A percentile compares a stretch with the other conserved stretches of the same genome.
These are phyloP conservation scores for Cephonodes hylas DNA, from an alignment of 2,888 invertebrate genomes.

Conservation along the genomic window DNA sequence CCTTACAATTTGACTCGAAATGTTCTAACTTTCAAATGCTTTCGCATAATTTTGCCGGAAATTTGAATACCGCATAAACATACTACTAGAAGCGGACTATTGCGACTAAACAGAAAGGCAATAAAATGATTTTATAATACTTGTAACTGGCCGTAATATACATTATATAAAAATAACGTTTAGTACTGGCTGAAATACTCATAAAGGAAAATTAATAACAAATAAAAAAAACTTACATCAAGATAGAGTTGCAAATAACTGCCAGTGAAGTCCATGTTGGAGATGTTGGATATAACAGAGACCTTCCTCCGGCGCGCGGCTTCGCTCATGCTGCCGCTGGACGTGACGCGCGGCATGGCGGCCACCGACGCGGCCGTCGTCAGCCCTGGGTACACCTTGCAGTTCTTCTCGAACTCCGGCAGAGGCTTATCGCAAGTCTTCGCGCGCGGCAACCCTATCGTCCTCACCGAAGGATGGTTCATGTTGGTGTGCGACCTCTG, in stretches of 20 bases:
- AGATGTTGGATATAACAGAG: constrained; percentile 86
- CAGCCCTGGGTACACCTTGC: constrained; percentile 49
- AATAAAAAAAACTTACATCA: constrained; percentile 81
- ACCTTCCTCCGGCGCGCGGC: constrained; percentile 81
- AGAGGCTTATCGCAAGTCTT: constrained; percentile 75
- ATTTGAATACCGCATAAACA: too few species aligned
- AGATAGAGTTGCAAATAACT: constrained; percentile 86
- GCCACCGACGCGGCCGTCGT: constrained; percentile 73
- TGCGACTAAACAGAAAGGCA: too few species aligned
- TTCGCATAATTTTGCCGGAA: neutral
- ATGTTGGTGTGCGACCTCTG: constrained; percentile 66
- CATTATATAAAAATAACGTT: too few species aligned
- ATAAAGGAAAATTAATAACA: too few species aligned
- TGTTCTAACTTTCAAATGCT: neutral
- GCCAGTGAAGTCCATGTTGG: constrained; percentile 88
- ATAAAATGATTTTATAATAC: too few species aligned
- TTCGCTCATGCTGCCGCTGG: constrained; percentile 75
- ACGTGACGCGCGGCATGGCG: constrained; percentile 73
- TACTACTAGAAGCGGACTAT: too few species aligned
- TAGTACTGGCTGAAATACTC: too few species aligned
- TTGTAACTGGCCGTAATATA: too few species aligned
- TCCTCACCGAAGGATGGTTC: constrained; percentile 73
- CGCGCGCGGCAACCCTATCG: constrained; percentile 68
- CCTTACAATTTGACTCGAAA: neutral
- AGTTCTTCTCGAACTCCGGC: constrained; percentile 64